Evolutionary conservation across 2,797 vertebrate genomes (phyloP), one percentile per base, ranked within the genome.

Genomic region (Sebastes kiyomatsui): DNA sequence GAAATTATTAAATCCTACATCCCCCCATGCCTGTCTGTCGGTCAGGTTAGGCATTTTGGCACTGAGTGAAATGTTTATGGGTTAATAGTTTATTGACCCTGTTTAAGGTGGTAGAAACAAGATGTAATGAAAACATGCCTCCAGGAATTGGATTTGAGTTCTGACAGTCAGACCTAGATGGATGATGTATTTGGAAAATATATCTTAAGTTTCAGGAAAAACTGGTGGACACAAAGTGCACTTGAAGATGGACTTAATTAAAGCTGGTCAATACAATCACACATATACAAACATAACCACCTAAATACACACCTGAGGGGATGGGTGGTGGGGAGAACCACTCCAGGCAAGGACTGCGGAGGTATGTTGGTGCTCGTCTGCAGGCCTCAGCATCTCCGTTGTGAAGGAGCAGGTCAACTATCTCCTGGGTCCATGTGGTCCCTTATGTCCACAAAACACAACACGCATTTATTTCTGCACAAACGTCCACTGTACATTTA

Each of bases 371-470:
- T 1, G 96, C 97, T 87, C 95, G 82, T 81, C 90, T 96, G 85
- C 96, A 97, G 74, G 94, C 90, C 25, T 96, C 95, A 0, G 92
- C 80, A 80, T 98, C 94, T 8, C 96, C 96, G 0, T 96, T 93
- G 86, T 97, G 94, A 62, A 96, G 78, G 78, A 98, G 89, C 90
- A 97, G 94, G 83, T 99, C 98, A 28, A 97, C 90, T 38, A 99
- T 97, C 94, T 99, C 97, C 25, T 95, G 95, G n/a, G 97, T 89
- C 98, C 98, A 99, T 0, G 97, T 99, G 33, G 97, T 99, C n/a
- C 98, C 98, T 99, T 33, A 54, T 65, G 4, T 25, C 5, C 66
- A 22, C 1, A 65, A 58, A 12, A 70, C 58, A 89, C 56, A 80
- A 28, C n/a, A n/a, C n/a, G 30, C 30, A 30, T 30, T 30, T 30